Percentiles rank a stretch among this genome's conserved stretches.
Evolutionary conservation across 2,888 invertebrate species (phyloP).

Genomic region (Rhyacophila evoluta): DNA sequence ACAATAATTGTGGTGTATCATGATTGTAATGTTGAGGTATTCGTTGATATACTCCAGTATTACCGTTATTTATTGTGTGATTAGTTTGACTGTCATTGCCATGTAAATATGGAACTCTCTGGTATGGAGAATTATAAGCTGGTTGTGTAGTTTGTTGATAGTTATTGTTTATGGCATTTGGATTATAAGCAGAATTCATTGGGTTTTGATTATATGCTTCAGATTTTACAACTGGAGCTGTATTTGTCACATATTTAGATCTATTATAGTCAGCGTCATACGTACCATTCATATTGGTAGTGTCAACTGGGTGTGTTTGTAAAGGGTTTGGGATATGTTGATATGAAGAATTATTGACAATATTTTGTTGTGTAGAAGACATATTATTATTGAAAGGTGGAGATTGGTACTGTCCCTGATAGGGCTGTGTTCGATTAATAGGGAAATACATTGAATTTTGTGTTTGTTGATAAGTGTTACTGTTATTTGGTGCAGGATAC

Average conservation of each 20-base stretch:
- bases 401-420: slow-evolving; percentile 57
- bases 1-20: slow-evolving; percentile 57
- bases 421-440: slow-evolving; percentile 64
- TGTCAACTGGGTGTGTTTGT: slow-evolving; percentile 42
- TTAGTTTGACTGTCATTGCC: slow-evolving; percentile 60
- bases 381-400: slow-evolving; percentile 57
- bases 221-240: slow-evolving; percentile 35
- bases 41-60: slow-evolving; percentile 61
- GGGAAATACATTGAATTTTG: slow-evolving; percentile 62
- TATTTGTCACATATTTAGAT: slow-evolving; percentile 44
- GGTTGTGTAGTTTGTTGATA: slow-evolving; percentile 56
- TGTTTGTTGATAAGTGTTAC: slow-evolving; percentile 58
- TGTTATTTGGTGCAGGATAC: slow-evolving; percentile 60
- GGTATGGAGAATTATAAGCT: slow-evolving; percentile 67
- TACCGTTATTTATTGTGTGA: slow-evolving; percentile 52
- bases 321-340: slow-evolving; percentile 64
- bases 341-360: slow-evolving; percentile 62
- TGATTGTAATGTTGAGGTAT: slow-evolving; percentile 58
- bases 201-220: slow-evolving; percentile 43
- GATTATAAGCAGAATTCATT: slow-evolving; percentile 33
- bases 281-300: slow-evolving; percentile 30
- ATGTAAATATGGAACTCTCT: slow-evolving; percentile 73
- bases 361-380: slow-evolving; percentile 60
- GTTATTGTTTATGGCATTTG: slow-evolving; percentile 29
- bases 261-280: slow-evolving; percentile 43